Base-by-base conservation (phyloP, 2,113 vertebrate species). In the Lanius ludovicianus region DNA sequence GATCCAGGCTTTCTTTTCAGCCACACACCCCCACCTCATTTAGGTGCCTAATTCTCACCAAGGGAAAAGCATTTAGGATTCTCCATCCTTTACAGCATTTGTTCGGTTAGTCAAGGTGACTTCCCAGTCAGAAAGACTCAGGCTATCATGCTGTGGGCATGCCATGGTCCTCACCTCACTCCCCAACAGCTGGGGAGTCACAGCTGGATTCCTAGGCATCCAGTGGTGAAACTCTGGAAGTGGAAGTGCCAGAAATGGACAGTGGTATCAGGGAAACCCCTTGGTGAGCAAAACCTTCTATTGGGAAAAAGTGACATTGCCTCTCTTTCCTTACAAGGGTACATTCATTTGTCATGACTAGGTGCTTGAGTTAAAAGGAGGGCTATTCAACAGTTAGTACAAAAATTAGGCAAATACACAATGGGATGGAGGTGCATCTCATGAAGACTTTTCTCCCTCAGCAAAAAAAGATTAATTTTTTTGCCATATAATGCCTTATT, bases 201-300 rank as follows among this genome's bases (percentile, higher is more conserved):
- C 63, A 60, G 31, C 7, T 64, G 55, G 7, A 41, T 84, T 81
- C 18, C 60, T 37, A 10, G 23, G 21, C 9, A 79, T 71, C 25
- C 33, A 42, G 5, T 0, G 0, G 20, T 60, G 52, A 82, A 87
- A 75, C 1, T 5, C 10, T 57, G 31, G 42, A 65, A 89, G 81
- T 31, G 13, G 21, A 62, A 71, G 7, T 21, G 20, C 28, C 65
- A 84, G 27, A 37, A 81, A 56, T 2, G 15, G 33, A 28, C 28
- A 78, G 4, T 9, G 15, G 11, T 10, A 57, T 67, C 8, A 52
- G 33, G 42, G 8, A 92, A 95, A 76, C 21, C 14, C 27, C 41
- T 64, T 39, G 41, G 44, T 64, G 37, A 80, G 41, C 16, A 93
- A 87, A 92, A 64, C 7, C 6, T 52, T 68, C 41, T 64, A 7